Evolutionary conservation across 2,797 vertebrate genomes (phyloP).

Genomic region (Onychomys leucogaster): DNA sequence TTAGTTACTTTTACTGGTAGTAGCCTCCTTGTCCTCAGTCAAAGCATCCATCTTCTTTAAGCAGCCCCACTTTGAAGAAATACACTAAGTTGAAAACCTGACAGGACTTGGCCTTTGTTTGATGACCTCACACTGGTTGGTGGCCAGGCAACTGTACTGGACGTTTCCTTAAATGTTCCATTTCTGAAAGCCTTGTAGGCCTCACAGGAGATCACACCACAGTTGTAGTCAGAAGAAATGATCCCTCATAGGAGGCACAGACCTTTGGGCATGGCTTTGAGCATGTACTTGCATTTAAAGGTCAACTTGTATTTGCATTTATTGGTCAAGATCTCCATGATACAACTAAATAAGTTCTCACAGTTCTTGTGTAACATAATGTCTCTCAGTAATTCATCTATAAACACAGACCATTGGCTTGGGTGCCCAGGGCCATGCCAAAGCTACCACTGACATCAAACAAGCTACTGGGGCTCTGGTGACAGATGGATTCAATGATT

Average conservation of each 20-base stretch:
- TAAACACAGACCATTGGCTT: slow-evolving; percentile 95
- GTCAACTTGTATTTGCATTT: slow-evolving; percentile 98
- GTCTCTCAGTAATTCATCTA: slow-evolving; percentile 90
- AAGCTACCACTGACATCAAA: slow-evolving; percentile 96
- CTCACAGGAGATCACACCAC: slow-evolving; percentile 98
- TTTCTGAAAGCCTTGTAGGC: slow-evolving; percentile 99
- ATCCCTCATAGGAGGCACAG: slow-evolving; percentile 98
- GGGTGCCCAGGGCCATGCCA: slow-evolving; percentile 93
- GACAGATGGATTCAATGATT: slow-evolving; percentile 95
- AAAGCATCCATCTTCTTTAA: neutral
- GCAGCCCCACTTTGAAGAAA: neutral
- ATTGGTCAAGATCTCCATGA: slow-evolving; percentile 97
- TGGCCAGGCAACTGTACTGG: neutral
- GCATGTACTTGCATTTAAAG: slow-evolving; percentile 98
- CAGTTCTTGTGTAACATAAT: slow-evolving; percentile 94
- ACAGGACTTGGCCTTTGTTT: neutral
- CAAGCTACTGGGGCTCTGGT: slow-evolving; percentile 93
- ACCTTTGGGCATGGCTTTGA: slow-evolving; percentile 97
- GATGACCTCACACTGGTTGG: neutral
- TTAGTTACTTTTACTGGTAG: neutral
- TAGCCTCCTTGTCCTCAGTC: neutral
- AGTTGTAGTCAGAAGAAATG: slow-evolving; percentile 98
- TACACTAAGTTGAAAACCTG: neutral
- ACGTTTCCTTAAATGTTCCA: slow-evolving; percentile 95
- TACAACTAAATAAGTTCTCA: slow-evolving; percentile 94